Percentiles rank a stretch among this genome's conserved stretches.
Evolutionary conservation across 2,888 invertebrate species (phyloP).

Genomic region (Hecatera dysodea): DNA sequence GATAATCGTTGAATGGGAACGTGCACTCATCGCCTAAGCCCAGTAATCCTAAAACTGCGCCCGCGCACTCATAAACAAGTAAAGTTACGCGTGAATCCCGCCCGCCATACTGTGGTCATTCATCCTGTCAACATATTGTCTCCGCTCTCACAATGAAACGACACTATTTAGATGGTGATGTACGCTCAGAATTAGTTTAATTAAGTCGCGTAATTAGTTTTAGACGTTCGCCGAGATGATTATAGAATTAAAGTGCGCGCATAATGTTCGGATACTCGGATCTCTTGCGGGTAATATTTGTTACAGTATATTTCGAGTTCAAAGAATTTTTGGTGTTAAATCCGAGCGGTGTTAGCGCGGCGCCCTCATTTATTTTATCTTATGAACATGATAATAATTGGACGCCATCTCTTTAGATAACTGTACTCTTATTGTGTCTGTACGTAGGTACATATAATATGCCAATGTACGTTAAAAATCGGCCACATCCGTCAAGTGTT

Average conservation of each 20-base stretch:
- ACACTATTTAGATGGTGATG: constrained; percentile 87
- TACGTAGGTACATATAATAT: constrained; percentile 63
- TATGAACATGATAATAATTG: constrained; percentile 72
- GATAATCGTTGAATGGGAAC: constrained; percentile 88
- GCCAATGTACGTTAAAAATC: constrained; percentile 70
- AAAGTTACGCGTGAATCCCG: constrained; percentile 87
- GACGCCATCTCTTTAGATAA: constrained; percentile 62
- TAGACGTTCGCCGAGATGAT: constrained; percentile 75
- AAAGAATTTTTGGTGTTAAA: constrained; percentile 77
- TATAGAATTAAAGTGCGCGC: constrained; percentile 75
- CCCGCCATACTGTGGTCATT: constrained; percentile 87
- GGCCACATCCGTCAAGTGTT: constrained; percentile 69
- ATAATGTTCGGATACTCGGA: constrained; percentile 72
- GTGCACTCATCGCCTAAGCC: constrained; percentile 87
- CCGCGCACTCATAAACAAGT: constrained; percentile 86
- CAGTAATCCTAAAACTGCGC: constrained; percentile 88
- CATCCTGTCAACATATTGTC: constrained; percentile 90
- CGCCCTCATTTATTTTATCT: constrained; percentile 71
- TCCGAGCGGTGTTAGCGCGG: constrained; percentile 63
- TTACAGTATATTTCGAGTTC: constrained; percentile 75
- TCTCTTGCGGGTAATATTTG: constrained; percentile 74
- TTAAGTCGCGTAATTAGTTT: constrained; percentile 88
- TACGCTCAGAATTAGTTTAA: constrained; percentile 86
- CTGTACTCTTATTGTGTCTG: constrained; percentile 37
- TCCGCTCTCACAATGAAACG: constrained; percentile 86